Percentiles rank a stretch among this genome's conserved stretches.
Evolutionary conservation across 2,797 vertebrate genomes (phyloP).

Genomic region (Chelon labrosus): DNA sequence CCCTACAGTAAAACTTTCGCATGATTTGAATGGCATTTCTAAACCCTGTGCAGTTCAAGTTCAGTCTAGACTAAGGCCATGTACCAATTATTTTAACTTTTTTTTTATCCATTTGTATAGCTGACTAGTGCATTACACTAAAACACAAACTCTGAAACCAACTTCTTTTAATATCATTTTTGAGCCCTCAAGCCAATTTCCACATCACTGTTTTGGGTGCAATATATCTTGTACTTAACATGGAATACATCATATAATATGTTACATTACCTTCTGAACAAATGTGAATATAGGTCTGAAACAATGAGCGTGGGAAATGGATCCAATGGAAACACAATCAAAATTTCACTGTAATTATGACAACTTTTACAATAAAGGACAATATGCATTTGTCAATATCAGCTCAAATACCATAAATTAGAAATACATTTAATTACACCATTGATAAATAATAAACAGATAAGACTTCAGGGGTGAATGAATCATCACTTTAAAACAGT

Average conservation of each 20-base stretch:
- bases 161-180: background rate
- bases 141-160: too few relatives aligned
- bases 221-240: background rate
- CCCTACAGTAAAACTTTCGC: too few relatives aligned
- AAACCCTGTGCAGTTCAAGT: too few relatives aligned
- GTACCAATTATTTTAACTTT: background rate
- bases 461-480: conserved; percentile 44
- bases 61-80: too few relatives aligned
- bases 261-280: background rate
- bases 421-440: conserved; percentile 66
- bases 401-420: conserved; percentile 67
- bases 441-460: conserved; percentile 63
- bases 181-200: background rate
- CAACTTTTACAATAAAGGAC: conserved; percentile 68
- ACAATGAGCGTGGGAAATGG: conserved; percentile 1
- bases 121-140: too few relatives aligned
- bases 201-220: background rate
- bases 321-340: conserved; percentile 40
- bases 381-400: conserved; percentile 56
- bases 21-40: too few relatives aligned
- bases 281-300: background rate
- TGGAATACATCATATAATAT: background rate
- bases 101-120: background rate
- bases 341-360: conserved; percentile 65
- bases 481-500: conserved; percentile 56